Conservation (phyloP, 2,888 invertebrate genomes). For the Heliconius ismenius region DNA sequence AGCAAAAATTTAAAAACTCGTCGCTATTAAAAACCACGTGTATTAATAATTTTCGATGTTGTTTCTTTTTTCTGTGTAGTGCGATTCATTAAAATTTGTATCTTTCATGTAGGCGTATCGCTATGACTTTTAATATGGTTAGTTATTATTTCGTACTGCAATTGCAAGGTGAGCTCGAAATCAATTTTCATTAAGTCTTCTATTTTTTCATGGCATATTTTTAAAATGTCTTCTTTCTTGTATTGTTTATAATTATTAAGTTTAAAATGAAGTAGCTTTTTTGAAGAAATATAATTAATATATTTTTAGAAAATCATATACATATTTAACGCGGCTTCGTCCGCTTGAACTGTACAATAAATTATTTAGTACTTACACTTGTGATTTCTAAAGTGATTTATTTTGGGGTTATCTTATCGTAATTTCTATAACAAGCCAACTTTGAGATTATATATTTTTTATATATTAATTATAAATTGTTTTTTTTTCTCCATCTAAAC, state of each 20-base stretch:
- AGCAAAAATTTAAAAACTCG: constrained; percentile 71
- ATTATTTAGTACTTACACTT: too few relatives aligned
- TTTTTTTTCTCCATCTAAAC: too few relatives aligned
- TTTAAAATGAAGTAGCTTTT: not conserved
- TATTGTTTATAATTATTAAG: not conserved
- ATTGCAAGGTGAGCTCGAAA: constrained; percentile 11
- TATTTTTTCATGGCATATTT: constrained; percentile 3
- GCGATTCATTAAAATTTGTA: constrained; percentile 45
- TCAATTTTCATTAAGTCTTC: constrained; percentile 13
- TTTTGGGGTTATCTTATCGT: too few relatives aligned
- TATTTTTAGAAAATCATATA: too few relatives aligned
- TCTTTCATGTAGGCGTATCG: constrained; percentile 39
- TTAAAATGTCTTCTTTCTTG: not conserved
- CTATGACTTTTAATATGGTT: constrained; percentile 27
- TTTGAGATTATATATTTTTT: too few relatives aligned
- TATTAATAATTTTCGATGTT: constrained; percentile 71
- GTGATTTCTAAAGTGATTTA: too few relatives aligned
- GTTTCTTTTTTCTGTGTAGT: constrained; percentile 43
- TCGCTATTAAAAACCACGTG: constrained; percentile 69
- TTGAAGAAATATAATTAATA: too few relatives aligned
- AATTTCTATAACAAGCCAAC: too few relatives aligned
- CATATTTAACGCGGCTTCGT: too few relatives aligned
- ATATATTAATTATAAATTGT: too few relatives aligned
- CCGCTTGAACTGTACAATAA: too few relatives aligned
- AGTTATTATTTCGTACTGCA: constrained; percentile 8